Evolutionary conservation across 2,888 invertebrate genomes (phyloP).

Genomic region (Ophion slaviceki): DNA sequence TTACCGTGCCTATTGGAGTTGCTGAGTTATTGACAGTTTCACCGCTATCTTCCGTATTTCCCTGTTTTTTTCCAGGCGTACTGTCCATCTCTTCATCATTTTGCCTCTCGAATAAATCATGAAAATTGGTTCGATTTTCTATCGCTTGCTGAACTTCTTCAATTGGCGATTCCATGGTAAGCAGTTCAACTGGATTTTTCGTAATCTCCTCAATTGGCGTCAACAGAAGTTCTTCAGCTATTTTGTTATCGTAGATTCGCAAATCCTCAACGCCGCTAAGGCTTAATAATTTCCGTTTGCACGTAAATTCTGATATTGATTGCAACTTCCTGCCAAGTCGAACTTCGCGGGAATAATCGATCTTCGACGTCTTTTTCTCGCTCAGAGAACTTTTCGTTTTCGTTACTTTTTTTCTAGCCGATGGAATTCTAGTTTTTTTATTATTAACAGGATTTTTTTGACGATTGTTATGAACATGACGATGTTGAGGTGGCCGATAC

Average conservation of each 20-base stretch:
- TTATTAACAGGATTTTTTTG: neutral
- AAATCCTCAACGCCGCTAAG: conserved; percentile 12
- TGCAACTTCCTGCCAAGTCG: conserved; percentile 62
- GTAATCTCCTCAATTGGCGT: conserved; percentile 32
- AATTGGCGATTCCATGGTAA: conserved; percentile 20
- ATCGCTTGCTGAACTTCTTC: neutral
- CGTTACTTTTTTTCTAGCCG: conserved; percentile 9
- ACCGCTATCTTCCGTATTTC: neutral
- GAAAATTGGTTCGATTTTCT: conserved; percentile 25
- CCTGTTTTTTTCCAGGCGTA: neutral
- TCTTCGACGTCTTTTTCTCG: neutral
- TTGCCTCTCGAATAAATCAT: conserved; percentile 2
- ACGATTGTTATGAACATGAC: neutral
- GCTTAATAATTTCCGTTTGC: conserved; percentile 39
- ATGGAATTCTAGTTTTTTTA: neutral
- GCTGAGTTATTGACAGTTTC: neutral
- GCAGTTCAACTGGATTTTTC: conserved; percentile 1
- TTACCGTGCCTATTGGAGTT: neutral
- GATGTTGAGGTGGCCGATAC: conserved; percentile 32
- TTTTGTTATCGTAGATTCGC: conserved; percentile 21
- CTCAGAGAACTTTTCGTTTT: neutral
- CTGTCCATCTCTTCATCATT: neutral
- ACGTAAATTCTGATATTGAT: conserved; percentile 29
- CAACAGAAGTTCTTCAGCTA: conserved; percentile 26
- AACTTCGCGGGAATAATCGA: neutral